Conservation (phyloP, 1,140 invertebrate genomes). For the Pantala flavescens region DNA sequence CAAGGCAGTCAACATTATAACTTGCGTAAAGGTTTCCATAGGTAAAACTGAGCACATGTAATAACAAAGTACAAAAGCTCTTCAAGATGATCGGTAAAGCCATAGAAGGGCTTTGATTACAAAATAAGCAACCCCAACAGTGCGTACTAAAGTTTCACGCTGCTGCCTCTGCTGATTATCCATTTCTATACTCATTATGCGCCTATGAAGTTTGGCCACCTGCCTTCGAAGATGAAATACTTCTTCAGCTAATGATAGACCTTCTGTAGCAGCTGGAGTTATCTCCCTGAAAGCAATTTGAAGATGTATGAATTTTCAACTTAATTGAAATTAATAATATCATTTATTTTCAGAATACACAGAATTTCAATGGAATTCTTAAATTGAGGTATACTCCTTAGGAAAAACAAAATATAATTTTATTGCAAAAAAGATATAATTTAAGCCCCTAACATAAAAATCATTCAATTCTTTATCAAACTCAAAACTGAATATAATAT, state of each 20-base stretch:
- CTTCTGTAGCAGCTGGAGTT: conserved; percentile 49
- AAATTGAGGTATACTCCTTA: too few species aligned
- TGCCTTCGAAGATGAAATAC: conserved; percentile 68
- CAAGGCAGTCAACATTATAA: not conserved
- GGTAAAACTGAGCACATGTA: not conserved
- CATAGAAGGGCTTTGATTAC: conserved; percentile 74
- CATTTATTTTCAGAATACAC: too few species aligned
- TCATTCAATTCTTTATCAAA: too few species aligned
- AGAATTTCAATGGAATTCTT: too few species aligned
- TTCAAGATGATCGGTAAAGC: conserved; percentile 48
- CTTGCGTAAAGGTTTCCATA: not conserved
- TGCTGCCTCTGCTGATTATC: conserved; percentile 68
- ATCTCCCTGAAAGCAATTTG: conserved; percentile 43
- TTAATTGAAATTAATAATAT: too few species aligned
- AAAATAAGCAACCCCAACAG: conserved; percentile 69
- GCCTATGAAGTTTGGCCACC: conserved; percentile 71
- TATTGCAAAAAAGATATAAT: too few species aligned
- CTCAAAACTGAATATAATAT: too few species aligned
- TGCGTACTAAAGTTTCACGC: conserved; percentile 70
- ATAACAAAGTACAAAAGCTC: not conserved
- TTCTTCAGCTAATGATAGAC: conserved; percentile 62
- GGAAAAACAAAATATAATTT: too few species aligned
- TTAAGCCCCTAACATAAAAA: too few species aligned
- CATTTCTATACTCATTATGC: conserved; percentile 71
- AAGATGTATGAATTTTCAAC: too few species aligned